phyloP scores from a whole-genome alignment of 2,113 vertebrate species.

The Salvelinus fontinalis region DNA sequence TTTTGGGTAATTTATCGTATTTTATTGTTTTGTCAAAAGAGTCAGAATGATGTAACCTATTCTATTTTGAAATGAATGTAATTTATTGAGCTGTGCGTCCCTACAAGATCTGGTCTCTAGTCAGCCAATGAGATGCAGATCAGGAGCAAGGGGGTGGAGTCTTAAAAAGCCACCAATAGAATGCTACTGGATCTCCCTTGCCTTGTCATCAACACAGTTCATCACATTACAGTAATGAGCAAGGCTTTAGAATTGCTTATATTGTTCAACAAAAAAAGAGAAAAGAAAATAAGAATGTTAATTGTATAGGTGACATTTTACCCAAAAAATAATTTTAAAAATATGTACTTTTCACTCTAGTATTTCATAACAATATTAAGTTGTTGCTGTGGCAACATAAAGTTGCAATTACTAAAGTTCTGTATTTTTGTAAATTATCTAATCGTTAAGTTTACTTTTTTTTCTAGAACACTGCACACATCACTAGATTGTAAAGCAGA shows the following conservation, averaged over 20 bases:
- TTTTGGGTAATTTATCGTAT: conserved; percentile 70
- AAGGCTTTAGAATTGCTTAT: conserved; percentile 68
- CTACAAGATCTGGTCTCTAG: conserved; percentile 52
- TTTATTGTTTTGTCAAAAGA: conserved; percentile 64
- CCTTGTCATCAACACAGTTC: conserved; percentile 56
- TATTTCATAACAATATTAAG: conserved; percentile 78
- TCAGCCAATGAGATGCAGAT: conserved; percentile 52
- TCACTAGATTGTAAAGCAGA: conserved; percentile 73
- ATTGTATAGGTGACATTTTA: conserved; percentile 78
- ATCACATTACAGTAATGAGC: conserved; percentile 58
- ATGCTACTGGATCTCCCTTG: conserved; percentile 61
- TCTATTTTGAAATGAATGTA: conserved; percentile 80
- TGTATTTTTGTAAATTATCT: conserved; percentile 81
- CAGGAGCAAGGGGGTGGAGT: conserved; percentile 32
- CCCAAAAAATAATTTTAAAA: conserved; percentile 60
- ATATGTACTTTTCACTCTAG: conserved; percentile 77
- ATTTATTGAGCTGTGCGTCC: conserved; percentile 76
- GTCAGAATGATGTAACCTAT: conserved; percentile 73
- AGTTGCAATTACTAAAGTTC: conserved; percentile 78
- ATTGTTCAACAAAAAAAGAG: conserved; percentile 58
- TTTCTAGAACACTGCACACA: conserved; percentile 71
- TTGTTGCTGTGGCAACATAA: conserved; percentile 79
- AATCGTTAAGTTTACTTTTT: conserved; percentile 66
- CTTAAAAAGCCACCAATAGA: conserved; percentile 28
- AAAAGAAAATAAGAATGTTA: conserved; percentile 50